A percentile compares a stretch with the other conserved stretches of the same genome.
These are phyloP conservation scores for Sebastes matsubarae DNA, from an alignment of 2,797 vertebrate genomes.

Conservation along the genomic window DNA sequence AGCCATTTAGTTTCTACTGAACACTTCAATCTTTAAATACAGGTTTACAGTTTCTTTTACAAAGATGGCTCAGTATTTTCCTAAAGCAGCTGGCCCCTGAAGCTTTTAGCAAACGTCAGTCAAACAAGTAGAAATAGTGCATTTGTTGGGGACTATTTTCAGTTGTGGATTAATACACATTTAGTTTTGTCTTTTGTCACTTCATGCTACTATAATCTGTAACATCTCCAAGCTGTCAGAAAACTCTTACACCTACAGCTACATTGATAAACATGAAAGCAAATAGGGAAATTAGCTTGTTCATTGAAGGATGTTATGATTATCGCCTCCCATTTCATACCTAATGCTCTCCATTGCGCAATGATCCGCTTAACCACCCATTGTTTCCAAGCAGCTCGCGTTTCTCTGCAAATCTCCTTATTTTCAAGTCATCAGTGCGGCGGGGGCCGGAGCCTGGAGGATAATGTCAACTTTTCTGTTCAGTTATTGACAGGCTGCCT, in stretches of 20 bases:
- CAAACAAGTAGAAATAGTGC: not conserved
- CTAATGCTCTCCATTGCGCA: constrained; percentile 14
- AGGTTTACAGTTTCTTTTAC: not conserved
- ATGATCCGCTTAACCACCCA: constrained; percentile 41
- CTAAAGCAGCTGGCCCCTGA: not conserved
- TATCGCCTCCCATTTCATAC: constrained; percentile 53
- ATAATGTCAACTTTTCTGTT: constrained; percentile 51
- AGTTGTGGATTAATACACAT: not conserved
- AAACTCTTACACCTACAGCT: not conserved
- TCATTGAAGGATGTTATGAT: constrained; percentile 43
- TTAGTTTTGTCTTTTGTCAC: not conserved
- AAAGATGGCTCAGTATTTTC: not conserved
- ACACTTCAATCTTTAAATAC: not conserved
- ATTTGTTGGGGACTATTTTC: not conserved
- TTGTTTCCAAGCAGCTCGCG: constrained; percentile 51
- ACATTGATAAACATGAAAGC: constrained; percentile 1
- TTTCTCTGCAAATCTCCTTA: constrained; percentile 53
- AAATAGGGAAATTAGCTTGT: constrained; percentile 41
- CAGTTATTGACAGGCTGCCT: constrained; percentile 44
- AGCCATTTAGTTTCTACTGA: not conserved
- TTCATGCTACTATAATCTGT: not conserved
- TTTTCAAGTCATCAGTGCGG: constrained; percentile 51
- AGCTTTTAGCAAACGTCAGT: not conserved
- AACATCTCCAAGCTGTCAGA: not conserved
- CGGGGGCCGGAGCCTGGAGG: constrained; percentile 14